Conservation (phyloP, 1,140 invertebrate genomes). For the Maconellicoccus hirsutus region DNA sequence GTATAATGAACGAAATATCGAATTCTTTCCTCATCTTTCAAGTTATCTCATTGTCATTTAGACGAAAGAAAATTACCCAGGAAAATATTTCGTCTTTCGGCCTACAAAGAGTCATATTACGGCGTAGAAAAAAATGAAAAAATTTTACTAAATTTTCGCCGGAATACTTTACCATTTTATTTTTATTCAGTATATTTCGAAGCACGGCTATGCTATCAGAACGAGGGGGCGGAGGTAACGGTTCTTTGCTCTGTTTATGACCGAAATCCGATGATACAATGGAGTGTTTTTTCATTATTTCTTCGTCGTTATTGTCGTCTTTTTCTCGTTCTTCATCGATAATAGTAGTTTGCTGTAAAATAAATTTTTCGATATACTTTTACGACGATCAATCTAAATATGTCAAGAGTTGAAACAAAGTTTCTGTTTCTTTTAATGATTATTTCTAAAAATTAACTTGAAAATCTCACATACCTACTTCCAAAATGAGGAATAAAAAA, state of each 20-base stretch:
- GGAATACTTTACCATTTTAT: not conserved
- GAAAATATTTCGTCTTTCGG: too few species aligned
- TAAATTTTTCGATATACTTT: too few species aligned
- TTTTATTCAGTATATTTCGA: slow-evolving; percentile 34
- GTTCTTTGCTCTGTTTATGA: slow-evolving; percentile 27
- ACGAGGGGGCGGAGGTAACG: slow-evolving; percentile 37
- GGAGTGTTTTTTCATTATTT: not conserved
- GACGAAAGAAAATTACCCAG: not conserved
- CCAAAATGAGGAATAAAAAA: not conserved
- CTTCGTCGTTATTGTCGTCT: not conserved
- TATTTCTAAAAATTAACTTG: not conserved
- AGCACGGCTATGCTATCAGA: slow-evolving; percentile 39
- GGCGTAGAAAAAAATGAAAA: too few species aligned
- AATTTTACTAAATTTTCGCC: too few species aligned
- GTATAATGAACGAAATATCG: not conserved
- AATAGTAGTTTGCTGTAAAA: not conserved
- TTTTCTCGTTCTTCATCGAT: not conserved
- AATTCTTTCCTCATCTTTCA: too few species aligned
- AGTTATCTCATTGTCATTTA: not conserved
- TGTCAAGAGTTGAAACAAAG: too few species aligned
- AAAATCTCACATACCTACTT: too few species aligned
- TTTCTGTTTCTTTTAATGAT: too few species aligned
- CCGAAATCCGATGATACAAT: not conserved
- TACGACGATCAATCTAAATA: too few species aligned
- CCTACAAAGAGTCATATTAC: too few species aligned